Conservation (phyloP, 1,140 invertebrate genomes). For the Whitmania pigra region DNA sequence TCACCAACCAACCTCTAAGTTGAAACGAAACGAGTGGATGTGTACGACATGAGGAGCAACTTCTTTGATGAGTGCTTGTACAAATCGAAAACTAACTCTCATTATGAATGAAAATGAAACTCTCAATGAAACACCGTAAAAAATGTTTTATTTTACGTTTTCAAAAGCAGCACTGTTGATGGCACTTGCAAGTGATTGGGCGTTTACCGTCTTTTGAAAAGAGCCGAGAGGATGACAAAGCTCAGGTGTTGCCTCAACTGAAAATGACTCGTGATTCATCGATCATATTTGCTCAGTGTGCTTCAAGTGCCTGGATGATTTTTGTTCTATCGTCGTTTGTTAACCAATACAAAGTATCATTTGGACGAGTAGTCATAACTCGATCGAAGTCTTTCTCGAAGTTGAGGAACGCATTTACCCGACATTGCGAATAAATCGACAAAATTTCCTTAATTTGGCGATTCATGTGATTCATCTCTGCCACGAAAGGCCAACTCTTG, state of each 20-base stretch:
- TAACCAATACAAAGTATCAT: background rate
- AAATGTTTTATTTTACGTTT: no score
- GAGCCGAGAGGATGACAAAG: constrained; percentile 1
- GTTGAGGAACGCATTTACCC: background rate
- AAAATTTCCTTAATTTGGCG: background rate
- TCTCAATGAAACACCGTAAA: background rate
- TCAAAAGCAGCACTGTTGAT: background rate
- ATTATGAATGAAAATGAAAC: no score
- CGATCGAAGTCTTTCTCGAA: constrained; percentile 5
- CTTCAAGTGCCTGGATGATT: background rate
- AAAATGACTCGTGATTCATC: background rate
- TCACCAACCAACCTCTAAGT: no score
- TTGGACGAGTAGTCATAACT: background rate
- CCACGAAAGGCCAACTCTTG: constrained; percentile 1
- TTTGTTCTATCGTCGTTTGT: background rate
- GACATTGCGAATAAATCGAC: background rate
- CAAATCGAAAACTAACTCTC: background rate
- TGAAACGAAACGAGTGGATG: no score
- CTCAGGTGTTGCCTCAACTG: background rate
- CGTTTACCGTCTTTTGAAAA: constrained; percentile 1
- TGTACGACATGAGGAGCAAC: background rate
- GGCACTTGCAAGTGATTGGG: background rate
- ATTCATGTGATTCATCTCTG: background rate
- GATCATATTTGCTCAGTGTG: background rate
- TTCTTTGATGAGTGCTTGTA: background rate